Base-by-base conservation (phyloP, 2,797 vertebrate species). In the Meda fulgida region DNA sequence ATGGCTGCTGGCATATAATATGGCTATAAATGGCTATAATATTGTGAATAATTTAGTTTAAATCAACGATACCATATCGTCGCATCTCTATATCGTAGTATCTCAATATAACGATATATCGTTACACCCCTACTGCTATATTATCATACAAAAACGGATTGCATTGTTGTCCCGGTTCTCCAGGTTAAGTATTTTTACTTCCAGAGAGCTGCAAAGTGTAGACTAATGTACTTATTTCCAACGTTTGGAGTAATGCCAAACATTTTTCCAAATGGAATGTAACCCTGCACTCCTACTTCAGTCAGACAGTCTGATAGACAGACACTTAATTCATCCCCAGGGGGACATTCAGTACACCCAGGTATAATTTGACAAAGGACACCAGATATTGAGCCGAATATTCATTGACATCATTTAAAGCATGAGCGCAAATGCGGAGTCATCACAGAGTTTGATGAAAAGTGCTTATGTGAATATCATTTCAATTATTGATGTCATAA, bases 401-500 rank as follows among this genome's bases (percentile, higher is more conserved):
- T 78, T 84, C 73, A 78, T 18, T 34, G 58, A 66, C 34, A 26
- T 65, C 46, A 78, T 70, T 69, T n/a, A 84, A 80, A 70, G 18
- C 73, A 53, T 53, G 72, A 53, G 63, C 2, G 46, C 46, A 67
- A 77, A 84, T 2, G 65, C 83, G 34, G 82, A 84, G 36, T 84
- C 82, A 84, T 77, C 82, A 55, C 7, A 2, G 18, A 69, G 31
- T 53, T 69, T 69, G 48, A 69, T 84, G 65, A 78, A 70, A 84
- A 84, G 51, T 55, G 83, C 48, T 84, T 77, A 70, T 78, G 31
- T 7, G 60, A 53, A 66, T 66, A 51, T 67, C 72, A 76, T 53
- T 67, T 83, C 34, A 66, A 76, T 83, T 76, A 76, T 76, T 66
- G 71, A 76, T 76, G 71, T 76, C 31, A 36, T 67, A 60, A 67